phyloP scores from a whole-genome alignment of 2,888 invertebrate species.

The Cantharis rustica region DNA sequence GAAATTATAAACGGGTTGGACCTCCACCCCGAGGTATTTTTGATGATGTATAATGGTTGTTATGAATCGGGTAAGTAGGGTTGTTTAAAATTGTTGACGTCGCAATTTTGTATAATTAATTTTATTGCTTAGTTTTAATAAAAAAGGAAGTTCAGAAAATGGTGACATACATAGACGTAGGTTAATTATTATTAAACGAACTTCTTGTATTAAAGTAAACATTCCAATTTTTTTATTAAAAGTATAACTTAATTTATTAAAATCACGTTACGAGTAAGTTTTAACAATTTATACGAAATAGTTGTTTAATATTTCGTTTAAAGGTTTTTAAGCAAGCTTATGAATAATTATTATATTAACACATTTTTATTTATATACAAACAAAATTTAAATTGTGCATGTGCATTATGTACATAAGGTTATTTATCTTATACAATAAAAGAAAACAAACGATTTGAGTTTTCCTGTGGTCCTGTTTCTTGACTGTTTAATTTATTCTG shows the following conservation, averaged over 20 bases:
- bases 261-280: background rate
- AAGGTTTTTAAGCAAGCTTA: background rate
- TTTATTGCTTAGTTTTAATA: background rate
- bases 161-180: background rate
- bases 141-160: background rate
- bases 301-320: background rate
- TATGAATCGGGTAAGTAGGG: background rate
- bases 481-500: no score
- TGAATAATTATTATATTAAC: background rate
- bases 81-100: background rate
- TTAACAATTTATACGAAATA: background rate
- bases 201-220: background rate
- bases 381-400: background rate
- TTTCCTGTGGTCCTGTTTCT: no score
- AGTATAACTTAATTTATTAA: background rate
- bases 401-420: background rate
- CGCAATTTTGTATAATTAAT: background rate
- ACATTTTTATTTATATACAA: background rate
- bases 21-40: conserved; percentile 79
- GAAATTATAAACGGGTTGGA: conserved; percentile 59
- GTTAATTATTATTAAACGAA: background rate
- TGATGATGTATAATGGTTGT: conserved; percentile 71
- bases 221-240: background rate
- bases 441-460: background rate
- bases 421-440: background rate